These are phyloP conservation scores for Machimus atricapillus DNA, from an alignment of 2,888 invertebrate genomes.

Conservation along the genomic window DNA sequence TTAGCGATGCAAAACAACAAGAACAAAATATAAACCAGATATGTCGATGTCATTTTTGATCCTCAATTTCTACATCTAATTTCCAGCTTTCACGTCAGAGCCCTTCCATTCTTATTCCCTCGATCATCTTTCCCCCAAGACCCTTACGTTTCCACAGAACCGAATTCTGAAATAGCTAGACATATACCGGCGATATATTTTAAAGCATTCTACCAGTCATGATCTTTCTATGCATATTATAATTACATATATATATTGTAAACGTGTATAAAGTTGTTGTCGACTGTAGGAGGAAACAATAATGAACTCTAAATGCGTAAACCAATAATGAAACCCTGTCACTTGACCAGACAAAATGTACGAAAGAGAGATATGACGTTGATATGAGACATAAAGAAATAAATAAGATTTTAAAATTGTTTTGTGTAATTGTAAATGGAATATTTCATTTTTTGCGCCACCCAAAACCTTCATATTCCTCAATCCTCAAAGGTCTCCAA, in stretches of 20 bases:
- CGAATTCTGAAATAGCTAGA: background rate
- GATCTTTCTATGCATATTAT: constrained; percentile 15
- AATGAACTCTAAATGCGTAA: constrained; percentile 1
- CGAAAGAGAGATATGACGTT: constrained; percentile 49
- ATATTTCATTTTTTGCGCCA: background rate
- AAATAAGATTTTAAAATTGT: constrained; percentile 63
- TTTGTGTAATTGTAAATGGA: constrained; percentile 62
- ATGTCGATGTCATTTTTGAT: background rate
- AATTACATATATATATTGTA: constrained; percentile 2
- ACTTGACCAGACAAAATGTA: constrained; percentile 45
- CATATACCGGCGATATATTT: background rate
- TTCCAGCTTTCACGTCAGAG: background rate
- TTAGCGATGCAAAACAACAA: background rate
- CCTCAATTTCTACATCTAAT: background rate
- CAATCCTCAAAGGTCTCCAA: background rate
- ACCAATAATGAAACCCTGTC: constrained; percentile 33
- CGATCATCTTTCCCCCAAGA: background rate
- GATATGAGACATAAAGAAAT: constrained; percentile 52
- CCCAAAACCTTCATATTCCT: background rate
- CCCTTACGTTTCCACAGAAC: background rate
- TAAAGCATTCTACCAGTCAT: background rate
- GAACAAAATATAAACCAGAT: background rate
- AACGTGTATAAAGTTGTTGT: constrained; percentile 30
- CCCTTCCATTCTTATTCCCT: background rate
- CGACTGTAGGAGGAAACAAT: constrained; percentile 22